These are phyloP conservation scores for Porphyrio hochstetteri DNA, from an alignment of 2,113 vertebrate species.

Conservation along the genomic window DNA sequence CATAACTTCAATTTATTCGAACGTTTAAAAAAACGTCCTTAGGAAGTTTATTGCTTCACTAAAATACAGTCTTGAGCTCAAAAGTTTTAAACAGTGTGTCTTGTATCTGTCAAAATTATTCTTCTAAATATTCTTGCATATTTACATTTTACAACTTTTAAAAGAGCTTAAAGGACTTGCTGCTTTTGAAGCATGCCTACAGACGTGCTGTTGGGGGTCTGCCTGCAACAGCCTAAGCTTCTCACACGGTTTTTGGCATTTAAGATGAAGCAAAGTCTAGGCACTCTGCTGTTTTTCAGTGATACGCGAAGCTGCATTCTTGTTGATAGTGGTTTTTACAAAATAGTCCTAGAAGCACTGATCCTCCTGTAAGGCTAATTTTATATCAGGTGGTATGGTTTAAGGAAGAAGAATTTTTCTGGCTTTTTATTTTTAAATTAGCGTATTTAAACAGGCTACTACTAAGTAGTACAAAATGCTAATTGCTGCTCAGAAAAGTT, in stretches of 20 bases:
- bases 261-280: not conserved
- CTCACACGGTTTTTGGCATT: not conserved
- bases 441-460: not conserved
- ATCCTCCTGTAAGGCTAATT: not conserved
- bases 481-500: not conserved
- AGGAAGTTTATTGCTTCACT: not conserved
- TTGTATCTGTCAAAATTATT: not conserved
- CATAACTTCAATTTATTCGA: not conserved
- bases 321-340: not conserved
- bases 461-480: not conserved
- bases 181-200: not conserved
- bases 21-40: not conserved
- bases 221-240: not conserved
- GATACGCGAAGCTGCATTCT: accelerated
- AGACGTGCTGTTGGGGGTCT: accelerated
- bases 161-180: not conserved
- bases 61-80: not conserved
- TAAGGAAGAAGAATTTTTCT: not conserved
- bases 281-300: not conserved
- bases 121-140: not conserved
- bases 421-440: not conserved
- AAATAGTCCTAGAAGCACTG: not conserved
- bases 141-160: not conserved
- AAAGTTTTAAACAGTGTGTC: accelerated
- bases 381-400: not conserved